phyloP scores from a whole-genome alignment of 2,113 vertebrate genomes.

The Corydoras maculifer region DNA sequence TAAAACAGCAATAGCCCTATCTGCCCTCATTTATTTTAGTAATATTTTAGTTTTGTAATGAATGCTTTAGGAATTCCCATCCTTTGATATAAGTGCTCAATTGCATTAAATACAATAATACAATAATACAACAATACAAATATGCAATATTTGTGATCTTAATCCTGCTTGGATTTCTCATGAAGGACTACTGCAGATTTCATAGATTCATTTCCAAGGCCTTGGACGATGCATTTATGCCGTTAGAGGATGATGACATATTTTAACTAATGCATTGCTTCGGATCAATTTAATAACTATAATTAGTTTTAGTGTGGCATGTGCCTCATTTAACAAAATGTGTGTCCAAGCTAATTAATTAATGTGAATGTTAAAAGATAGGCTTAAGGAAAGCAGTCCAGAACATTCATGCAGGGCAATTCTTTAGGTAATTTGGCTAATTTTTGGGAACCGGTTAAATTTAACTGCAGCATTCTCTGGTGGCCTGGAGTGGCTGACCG shows the following conservation, averaged over 20 bases:
- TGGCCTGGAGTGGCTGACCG: conserved; percentile 25
- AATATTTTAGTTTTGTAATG: too few relatives aligned
- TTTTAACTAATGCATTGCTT: neutral
- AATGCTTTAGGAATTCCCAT: too few relatives aligned
- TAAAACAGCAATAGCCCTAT: conserved; percentile 1
- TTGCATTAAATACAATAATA: too few relatives aligned
- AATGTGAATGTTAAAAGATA: conserved; percentile 13
- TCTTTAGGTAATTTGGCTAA: conserved; percentile 28
- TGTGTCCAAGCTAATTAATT: conserved; percentile 23
- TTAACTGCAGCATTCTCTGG: conserved; percentile 32
- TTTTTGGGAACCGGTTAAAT: conserved; percentile 36
- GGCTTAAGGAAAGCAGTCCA: conserved; percentile 29
- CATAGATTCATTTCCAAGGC: neutral
- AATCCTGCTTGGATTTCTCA: too few relatives aligned
- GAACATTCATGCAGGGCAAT: conserved; percentile 26
- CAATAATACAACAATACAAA: too few relatives aligned
- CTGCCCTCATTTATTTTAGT: too few relatives aligned
- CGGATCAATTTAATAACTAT: conserved; percentile 8
- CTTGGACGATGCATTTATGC: neutral
- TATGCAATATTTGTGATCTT: too few relatives aligned
- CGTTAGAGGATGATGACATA: neutral
- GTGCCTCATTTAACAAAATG: conserved; percentile 19
- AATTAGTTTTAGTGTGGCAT: conserved; percentile 23
- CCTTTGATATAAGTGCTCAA: too few relatives aligned
- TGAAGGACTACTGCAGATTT: too few relatives aligned